Evolutionary conservation across 2,797 vertebrate species (phyloP).

Genomic region (Acridotheres tristis): DNA sequence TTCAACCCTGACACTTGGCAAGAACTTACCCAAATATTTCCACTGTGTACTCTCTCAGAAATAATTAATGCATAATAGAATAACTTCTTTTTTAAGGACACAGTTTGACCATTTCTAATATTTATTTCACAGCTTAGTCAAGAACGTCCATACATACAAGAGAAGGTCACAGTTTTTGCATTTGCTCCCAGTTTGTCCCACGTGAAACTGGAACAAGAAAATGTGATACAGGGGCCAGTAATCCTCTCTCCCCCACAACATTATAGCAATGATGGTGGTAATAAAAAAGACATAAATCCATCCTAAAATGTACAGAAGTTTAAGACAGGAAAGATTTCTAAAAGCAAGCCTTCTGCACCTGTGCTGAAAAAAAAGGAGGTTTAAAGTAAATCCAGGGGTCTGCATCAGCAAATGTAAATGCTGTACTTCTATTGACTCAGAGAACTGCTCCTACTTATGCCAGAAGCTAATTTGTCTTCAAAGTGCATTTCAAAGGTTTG

Average conservation of each 20-base stretch:
- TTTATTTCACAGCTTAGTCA: background rate
- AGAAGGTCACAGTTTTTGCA: background rate
- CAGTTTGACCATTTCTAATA: background rate
- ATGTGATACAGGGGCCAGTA: background rate
- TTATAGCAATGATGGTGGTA: background rate
- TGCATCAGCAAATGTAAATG: background rate
- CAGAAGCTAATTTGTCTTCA: slow-evolving; percentile 21
- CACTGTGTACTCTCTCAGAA: background rate
- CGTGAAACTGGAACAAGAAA: background rate
- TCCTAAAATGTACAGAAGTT: background rate
- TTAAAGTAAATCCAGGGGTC: slow-evolving; percentile 5
- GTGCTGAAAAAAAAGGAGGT: background rate
- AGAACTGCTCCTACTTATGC: background rate
- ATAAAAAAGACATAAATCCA: background rate
- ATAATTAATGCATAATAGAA: background rate
- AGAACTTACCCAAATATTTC: slow-evolving; percentile 24
- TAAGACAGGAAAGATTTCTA: background rate
- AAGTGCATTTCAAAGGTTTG: background rate
- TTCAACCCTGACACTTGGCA: slow-evolving; percentile 37
- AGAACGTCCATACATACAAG: background rate
- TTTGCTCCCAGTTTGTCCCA: background rate
- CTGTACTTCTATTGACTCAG: background rate
- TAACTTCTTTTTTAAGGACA: background rate
- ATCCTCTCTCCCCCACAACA: background rate
- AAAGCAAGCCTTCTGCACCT: background rate